These are phyloP conservation scores for Cotesia chilonis DNA, from an alignment of 1,140 invertebrate genomes.

Conservation along the genomic window DNA sequence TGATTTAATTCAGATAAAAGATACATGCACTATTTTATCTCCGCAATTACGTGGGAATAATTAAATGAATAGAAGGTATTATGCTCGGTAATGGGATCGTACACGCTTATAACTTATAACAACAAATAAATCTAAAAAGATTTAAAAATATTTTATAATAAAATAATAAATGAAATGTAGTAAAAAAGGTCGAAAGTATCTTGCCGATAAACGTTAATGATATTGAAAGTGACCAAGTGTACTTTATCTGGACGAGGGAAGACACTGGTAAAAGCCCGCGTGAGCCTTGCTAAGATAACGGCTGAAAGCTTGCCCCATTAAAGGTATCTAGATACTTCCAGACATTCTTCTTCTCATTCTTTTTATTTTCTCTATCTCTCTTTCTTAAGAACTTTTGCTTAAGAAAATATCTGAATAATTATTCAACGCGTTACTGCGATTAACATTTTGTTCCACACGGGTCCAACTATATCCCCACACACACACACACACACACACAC, in stretches of 20 bases:
- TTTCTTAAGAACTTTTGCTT: too few relatives aligned
- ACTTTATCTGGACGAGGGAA: constrained; percentile 37
- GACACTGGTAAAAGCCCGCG: constrained; percentile 37
- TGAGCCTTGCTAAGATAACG: constrained; percentile 41
- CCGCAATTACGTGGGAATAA: too few relatives aligned
- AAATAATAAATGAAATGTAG: background rate
- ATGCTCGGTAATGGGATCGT: constrained; percentile 12
- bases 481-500: too few relatives aligned
- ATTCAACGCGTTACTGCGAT: constrained; percentile 38
- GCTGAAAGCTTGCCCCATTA: constrained; percentile 46
- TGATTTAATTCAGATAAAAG: too few relatives aligned
- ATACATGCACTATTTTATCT: too few relatives aligned
- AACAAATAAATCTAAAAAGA: constrained; percentile 1
- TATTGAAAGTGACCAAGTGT: constrained; percentile 36
- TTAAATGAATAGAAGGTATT: too few relatives aligned
- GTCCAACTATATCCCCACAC: constrained; percentile 9
- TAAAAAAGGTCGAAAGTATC: constrained; percentile 2
- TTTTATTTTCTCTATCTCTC: too few relatives aligned
- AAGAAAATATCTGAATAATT: constrained; percentile 42
- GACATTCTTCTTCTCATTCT: constrained; percentile 31
- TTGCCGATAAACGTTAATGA: constrained; percentile 40
- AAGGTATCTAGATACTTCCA: constrained; percentile 40
- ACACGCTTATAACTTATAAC: background rate
- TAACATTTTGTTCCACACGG: constrained; percentile 36
- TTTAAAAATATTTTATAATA: constrained; percentile 19